Evolutionary conservation across 2,797 vertebrate species (phyloP).

Genomic region (Buphagus erythrorhynchus): DNA sequence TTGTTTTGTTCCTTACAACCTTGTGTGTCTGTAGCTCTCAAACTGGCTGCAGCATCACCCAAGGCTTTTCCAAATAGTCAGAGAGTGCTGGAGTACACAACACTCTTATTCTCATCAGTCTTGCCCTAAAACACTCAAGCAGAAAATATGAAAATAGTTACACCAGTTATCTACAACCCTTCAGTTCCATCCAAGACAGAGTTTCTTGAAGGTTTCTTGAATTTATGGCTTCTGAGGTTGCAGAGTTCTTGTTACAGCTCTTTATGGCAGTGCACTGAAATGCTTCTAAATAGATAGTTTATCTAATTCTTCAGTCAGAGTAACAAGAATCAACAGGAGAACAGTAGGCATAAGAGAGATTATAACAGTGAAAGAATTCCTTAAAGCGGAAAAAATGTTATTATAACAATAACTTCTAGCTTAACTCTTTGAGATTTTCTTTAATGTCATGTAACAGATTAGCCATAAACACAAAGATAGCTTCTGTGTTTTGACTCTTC

Average conservation of each 20-base stretch:
- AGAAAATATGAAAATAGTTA: background rate
- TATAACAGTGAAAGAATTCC: background rate
- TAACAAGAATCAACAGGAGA: background rate
- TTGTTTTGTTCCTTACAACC: background rate
- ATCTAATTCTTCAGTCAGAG: background rate
- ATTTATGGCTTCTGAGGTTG: background rate
- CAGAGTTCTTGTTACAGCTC: background rate
- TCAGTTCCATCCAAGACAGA: background rate
- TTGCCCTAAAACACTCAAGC: background rate
- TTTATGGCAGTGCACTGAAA: background rate
- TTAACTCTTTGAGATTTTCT: background rate
- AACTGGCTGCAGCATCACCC: background rate
- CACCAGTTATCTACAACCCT: background rate
- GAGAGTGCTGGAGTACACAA: background rate
- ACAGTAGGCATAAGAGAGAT: background rate
- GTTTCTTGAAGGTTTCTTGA: background rate
- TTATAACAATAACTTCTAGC: background rate
- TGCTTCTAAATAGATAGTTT: background rate
- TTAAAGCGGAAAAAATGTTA: background rate
- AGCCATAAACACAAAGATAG: background rate
- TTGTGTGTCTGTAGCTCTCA: background rate
- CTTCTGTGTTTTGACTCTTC: background rate
- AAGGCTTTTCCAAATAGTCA: background rate
- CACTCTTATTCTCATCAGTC: background rate
- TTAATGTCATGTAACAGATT: background rate